phyloP scores from a whole-genome alignment of 2,888 invertebrate species.

The Andrena hattorfiana region DNA sequence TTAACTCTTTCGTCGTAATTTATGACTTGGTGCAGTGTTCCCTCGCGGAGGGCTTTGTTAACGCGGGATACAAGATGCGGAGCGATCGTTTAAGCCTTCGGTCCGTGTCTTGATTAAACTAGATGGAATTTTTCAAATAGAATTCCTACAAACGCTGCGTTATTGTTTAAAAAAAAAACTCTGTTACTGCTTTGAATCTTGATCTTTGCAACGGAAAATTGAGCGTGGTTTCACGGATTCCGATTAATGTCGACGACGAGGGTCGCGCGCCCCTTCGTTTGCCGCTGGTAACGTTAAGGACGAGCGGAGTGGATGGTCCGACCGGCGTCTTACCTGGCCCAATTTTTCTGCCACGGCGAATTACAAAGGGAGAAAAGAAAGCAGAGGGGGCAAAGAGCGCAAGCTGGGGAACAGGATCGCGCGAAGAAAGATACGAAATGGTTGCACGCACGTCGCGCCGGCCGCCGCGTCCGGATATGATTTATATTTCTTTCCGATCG shows the following conservation, averaged over 20 bases:
- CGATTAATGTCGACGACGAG: not conserved
- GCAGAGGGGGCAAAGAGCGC: slow-evolving; percentile 18
- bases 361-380: not conserved
- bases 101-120: not conserved
- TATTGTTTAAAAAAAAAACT: too few species aligned
- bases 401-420: slow-evolving; percentile 38
- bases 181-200: too few species aligned
- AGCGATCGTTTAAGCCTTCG: not conserved
- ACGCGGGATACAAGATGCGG: not conserved
- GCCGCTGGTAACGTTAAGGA: not conserved
- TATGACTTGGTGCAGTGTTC: slow-evolving; percentile 23
- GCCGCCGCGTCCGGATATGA: slow-evolving; percentile 54
- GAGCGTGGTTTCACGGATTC: too few species aligned
- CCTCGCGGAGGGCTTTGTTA: slow-evolving; percentile 22
- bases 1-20: slow-evolving; percentile 55
- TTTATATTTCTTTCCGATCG: slow-evolving; percentile 75
- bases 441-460: slow-evolving; percentile 10
- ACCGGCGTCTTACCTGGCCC: slow-evolving; percentile 1
- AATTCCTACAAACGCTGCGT: not conserved
- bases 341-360: slow-evolving; percentile 19
- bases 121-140: too few species aligned
- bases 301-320: not conserved
- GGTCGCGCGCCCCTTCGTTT: slow-evolving; percentile 2
- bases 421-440: slow-evolving; percentile 1
- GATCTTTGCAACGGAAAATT: too few species aligned